Evolutionary conservation across 2,888 invertebrate genomes (phyloP), one percentile per base, ranked within the genome.

Genomic region (Euphydryas editha): DNA sequence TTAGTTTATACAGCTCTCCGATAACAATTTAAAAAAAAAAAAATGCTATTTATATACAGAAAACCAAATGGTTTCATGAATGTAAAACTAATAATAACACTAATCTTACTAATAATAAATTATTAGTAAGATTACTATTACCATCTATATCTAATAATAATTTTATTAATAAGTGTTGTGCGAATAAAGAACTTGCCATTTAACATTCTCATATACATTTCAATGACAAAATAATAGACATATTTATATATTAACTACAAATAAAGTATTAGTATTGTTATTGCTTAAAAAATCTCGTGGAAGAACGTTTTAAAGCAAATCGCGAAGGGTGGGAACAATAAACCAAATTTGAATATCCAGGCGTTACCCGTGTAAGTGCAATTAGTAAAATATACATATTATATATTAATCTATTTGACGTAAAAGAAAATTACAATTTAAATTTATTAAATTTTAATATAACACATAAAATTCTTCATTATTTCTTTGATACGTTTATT

Each of bases 231-330:
- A 44, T 13, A 83, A 84, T 82, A 84, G 80, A 85, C 5, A 85
- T 84, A 80, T 81, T 75, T 76, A 82, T 78, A 79, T 77, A 79
- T 79, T 78, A 86, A 85, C 82, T 86, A 82, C 69, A 83, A 79
- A 81, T 81, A 51, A 51, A 51, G 24, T 24, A 21, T 51, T 15
- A 49, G 5, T 3, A 13, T 39, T 3, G 39, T 39, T 39, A 39
- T 47, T 47, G 47, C 47, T 47, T 47, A 11, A 10, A 20, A 47
- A 47, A 47, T 47, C 47, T 47, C 47, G 11, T 47, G 47, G 47
- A 47, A 47, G 47, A 47, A 47, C 47, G 20, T 20, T 47, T 47
- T 47, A 47, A 47, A 47, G 47, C 47, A 47, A 47, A 47, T 20
- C 11, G 20, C 5, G 18, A 13, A 11, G 47, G 47, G 47, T 47